Evolutionary conservation across 1,140 invertebrate genomes (phyloP), one percentile per base, ranked within the genome.

Genomic region (Drosophila kepulauana): DNA sequence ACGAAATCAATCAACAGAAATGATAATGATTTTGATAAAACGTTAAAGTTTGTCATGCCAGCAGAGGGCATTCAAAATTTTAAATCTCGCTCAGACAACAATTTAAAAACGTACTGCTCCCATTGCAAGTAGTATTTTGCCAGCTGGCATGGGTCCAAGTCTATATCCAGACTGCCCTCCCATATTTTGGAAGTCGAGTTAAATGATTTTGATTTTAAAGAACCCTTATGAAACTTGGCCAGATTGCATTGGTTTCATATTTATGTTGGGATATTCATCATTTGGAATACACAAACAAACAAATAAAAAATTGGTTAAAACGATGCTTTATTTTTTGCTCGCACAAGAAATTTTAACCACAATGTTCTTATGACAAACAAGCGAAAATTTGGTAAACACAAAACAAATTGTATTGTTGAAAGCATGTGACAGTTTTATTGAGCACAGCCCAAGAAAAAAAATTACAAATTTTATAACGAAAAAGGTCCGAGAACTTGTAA

Each of bases 201-300:
- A 38, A 71, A 51, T 35, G 63, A 54, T 69, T 63, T 63, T 13
- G 15, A 43, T 72, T 73, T 66, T 77, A 41, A 25, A 33, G 46
- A 61, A 20, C 20, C 68, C 77, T 76, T 54, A 81, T 66, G 63
- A 79, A 79, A 88, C 81, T 79, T 86, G 82, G 79, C 82, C 84
- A 78, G 65, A 87, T 85, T 87, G 71, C 71, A 86, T 86, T 86
- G 82, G 82, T 86, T 86, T 86, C 82, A 86, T 52, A 51, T 72
- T 86, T 66, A 49, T 66, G 79, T 86, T 80, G 78, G 71, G 51
- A 54, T 30, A 30, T 64, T 70, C 57, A 62, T 51, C 15, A 43
- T 52, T 63, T 63, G 48, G 49, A 61, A 63, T 30, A 52, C 11
- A 13, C 15, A 46, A 57, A 57, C 28, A 20, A 20, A 56, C 30